These are phyloP conservation scores for Argyrosomus regius DNA, from an alignment of 2,797 vertebrate genomes.

Conservation along the genomic window DNA sequence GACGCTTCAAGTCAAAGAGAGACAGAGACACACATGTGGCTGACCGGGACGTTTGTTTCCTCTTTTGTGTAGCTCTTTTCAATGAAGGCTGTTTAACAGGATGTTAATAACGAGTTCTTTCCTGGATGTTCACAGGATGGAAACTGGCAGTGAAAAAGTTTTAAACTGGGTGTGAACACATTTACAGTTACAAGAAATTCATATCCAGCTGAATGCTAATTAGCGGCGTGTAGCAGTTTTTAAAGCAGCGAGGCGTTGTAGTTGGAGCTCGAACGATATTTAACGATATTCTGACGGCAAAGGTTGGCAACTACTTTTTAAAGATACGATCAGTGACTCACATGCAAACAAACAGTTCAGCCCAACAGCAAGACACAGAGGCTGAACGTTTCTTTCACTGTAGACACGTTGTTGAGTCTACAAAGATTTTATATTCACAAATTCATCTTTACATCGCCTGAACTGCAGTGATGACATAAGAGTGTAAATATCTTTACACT, in stretches of 20 bases:
- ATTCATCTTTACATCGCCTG: neutral
- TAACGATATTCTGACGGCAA: neutral
- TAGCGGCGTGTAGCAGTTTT: neutral
- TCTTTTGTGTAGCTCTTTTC: slow-evolving; percentile 2
- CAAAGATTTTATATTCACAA: neutral
- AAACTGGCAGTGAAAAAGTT: neutral
- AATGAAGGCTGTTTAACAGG: neutral
- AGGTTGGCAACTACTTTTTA: neutral
- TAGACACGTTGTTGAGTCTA: neutral
- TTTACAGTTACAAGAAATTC: neutral
- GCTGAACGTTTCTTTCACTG: neutral
- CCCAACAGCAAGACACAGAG: neutral
- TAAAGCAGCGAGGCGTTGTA: neutral
- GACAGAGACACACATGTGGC: neutral
- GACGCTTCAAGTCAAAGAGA: neutral
- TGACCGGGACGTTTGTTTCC: neutral
- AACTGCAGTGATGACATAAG: neutral
- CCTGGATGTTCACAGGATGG: neutral
- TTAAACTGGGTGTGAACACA: too few species aligned
- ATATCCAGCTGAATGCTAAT: neutral
- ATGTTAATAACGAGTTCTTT: neutral
- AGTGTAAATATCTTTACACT: too few species aligned
- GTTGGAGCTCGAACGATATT: neutral
- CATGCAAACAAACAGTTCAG: neutral
- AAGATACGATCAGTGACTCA: neutral